Base-by-base conservation (phyloP, 2,797 vertebrate genomes). In the Spea hammondii region DNA sequence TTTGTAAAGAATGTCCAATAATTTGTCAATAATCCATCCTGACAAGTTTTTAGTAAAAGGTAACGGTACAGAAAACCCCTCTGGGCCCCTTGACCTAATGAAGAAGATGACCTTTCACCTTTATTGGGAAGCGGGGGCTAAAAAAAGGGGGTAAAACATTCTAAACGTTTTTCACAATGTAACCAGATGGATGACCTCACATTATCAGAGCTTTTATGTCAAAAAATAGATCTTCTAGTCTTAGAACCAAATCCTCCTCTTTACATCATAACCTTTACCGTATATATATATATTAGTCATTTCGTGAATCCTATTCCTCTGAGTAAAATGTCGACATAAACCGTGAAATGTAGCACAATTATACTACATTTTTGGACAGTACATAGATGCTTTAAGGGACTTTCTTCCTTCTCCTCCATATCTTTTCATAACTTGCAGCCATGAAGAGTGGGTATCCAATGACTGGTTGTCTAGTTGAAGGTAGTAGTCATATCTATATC, bases 181-280 rank as follows among this genome's bases (percentile, higher is more conserved):
- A 91, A 91, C 96, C 97, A 99, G 97, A 99, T 99, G 97, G 97
- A 95, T 67, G 32, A 32, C 32, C 32, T 93, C 95, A 96, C 95
- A 94, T 95, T 98, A 98, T 99, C 96, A 98, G 96, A 98, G 88
- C 87, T 94, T 99, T 98, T 97, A 97, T 96, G 95, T 96, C 95
- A 92, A 94, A 95, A 78, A 96, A 96, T 93, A 95, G 95, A 94
- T 93, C 93, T 93, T 92, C 90, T 91, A 87, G 92, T 32, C 32
- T 32, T 32, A 32, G 32, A 32, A 32, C 32, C 32, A 32, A 32
- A 32, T 32, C 32, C 32, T 32, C 32, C 1, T 32, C 32, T 32
- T 32, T 32, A 32, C 32, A 32, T 32, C 32, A 32, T 32, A 32
- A 32, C 32, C 32, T 32, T 32, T 32, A 32, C 32, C 32, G 32